These are phyloP conservation scores for Lethrus apterus DNA, from an alignment of 1,140 invertebrate species.

Conservation along the genomic window DNA sequence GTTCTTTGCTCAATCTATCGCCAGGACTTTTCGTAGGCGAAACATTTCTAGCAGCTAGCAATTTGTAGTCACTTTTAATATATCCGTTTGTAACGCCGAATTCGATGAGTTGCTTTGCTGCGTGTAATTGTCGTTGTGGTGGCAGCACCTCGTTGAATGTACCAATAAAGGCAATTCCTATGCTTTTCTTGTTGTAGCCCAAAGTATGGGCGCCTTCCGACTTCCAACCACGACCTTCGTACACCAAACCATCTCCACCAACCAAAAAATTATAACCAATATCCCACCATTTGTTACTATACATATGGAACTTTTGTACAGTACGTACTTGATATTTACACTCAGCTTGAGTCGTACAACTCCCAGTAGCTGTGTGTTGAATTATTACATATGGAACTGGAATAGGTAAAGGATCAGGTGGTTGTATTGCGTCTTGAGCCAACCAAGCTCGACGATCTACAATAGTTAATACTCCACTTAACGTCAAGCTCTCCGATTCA, in stretches of 20 bases:
- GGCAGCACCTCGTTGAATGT: conserved; percentile 44
- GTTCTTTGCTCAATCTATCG: conserved; percentile 40
- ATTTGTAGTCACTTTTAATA: conserved; percentile 33
- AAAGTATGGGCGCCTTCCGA: conserved; percentile 47
- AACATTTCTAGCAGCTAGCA: conserved; percentile 38
- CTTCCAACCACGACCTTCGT: conserved; percentile 59
- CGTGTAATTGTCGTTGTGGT: conserved; percentile 22
- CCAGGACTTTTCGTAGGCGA: conserved; percentile 37
- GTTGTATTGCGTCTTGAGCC: not conserved
- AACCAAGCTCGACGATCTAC: conserved; percentile 5
- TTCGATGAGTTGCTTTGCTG: conserved; percentile 29
- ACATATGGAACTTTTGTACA: conserved; percentile 68
- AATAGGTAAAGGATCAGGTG: conserved; percentile 18
- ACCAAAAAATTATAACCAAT: conserved; percentile 70
- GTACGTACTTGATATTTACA: conserved; percentile 41
- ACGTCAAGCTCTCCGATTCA: not conserved
- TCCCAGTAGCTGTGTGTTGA: conserved; percentile 43
- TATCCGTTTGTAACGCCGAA: conserved; percentile 30
- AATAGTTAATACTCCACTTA: not conserved
- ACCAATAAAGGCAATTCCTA: conserved; percentile 65
- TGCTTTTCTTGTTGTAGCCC: conserved; percentile 54
- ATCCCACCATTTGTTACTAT: conserved; percentile 53
- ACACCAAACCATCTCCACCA: conserved; percentile 63
- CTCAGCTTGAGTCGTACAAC: conserved; percentile 38
- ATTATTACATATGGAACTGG: conserved; percentile 33